These are phyloP conservation scores for Gambusia yucatana DNA, from an alignment of 2,797 vertebrate species.

Conservation along the genomic window DNA sequence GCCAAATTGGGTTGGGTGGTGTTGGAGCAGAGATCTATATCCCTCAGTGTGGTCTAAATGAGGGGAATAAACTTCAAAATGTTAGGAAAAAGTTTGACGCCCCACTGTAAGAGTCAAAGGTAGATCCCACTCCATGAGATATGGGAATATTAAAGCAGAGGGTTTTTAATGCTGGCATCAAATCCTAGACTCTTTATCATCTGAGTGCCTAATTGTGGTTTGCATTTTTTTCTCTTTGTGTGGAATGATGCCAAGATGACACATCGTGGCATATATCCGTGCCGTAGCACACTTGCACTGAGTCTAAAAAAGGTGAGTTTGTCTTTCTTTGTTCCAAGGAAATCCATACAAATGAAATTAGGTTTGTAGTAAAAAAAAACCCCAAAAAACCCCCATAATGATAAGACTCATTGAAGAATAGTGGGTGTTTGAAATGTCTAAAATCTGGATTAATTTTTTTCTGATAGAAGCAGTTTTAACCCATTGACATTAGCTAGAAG, in stretches of 20 bases:
- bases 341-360: slow-evolving; percentile 5
- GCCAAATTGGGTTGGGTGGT: slow-evolving; percentile 52
- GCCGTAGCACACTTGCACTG: background rate
- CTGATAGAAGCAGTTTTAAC: background rate
- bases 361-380: slow-evolving; percentile 31
- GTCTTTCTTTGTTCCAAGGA: slow-evolving; percentile 2
- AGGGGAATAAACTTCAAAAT: slow-evolving; percentile 57
- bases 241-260: slow-evolving; percentile 53
- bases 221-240: slow-evolving; percentile 59
- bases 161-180: slow-evolving; percentile 61
- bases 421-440: background rate
- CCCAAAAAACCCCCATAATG: background rate
- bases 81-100: slow-evolving; percentile 42
- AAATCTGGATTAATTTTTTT: background rate
- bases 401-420: background rate
- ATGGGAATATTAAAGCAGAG: slow-evolving; percentile 50
- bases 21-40: slow-evolving; percentile 51
- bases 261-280: slow-evolving; percentile 26
- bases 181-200: slow-evolving; percentile 71
- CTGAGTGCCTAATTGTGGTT: slow-evolving; percentile 65
- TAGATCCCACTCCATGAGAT: slow-evolving; percentile 45
- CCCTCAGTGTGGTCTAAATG: slow-evolving; percentile 52
- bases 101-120: slow-evolving; percentile 23
- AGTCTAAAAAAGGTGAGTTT: background rate
- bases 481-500: background rate